Conservation (phyloP, 2,888 invertebrate genomes). For the Limnephilus auricula region DNA sequence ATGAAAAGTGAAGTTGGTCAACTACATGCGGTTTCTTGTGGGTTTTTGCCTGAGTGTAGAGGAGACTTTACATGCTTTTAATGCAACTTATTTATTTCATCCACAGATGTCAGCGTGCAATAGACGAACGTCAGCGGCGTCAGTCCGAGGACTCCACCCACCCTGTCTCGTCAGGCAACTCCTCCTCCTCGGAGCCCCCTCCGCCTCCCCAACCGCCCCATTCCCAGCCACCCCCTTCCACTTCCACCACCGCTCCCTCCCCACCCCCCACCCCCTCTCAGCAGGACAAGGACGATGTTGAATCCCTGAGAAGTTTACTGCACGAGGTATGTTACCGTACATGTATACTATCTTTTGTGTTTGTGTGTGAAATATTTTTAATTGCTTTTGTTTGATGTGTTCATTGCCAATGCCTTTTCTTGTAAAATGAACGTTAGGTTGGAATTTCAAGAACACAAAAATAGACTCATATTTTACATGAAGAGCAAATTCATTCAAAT, state of each 20-base stretch:
- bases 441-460: not conserved
- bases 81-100: not conserved
- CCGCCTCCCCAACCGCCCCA: conserved; percentile 69
- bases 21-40: too few species aligned
- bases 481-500: not conserved
- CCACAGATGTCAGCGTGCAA: conserved; percentile 62
- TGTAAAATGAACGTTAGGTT: not conserved
- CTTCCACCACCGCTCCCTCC: conserved; percentile 72
- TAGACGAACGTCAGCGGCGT: conserved; percentile 64
- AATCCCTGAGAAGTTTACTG: conserved; percentile 84
- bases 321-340: conserved; percentile 83
- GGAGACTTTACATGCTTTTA: not conserved
- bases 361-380: not conserved
- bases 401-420: not conserved
- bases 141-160: conserved; percentile 65
- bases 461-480: not conserved
- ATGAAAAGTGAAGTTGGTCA: too few species aligned
- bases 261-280: conserved; percentile 69
- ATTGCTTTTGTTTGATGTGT: not conserved
- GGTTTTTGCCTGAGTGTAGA: too few species aligned
- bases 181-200: conserved; percentile 60
- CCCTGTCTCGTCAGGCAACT: conserved; percentile 60
- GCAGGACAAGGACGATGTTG: conserved; percentile 79
- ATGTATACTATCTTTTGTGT: not conserved
- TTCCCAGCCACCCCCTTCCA: conserved; percentile 69